Evolutionary conservation across 2,888 invertebrate species (phyloP).

Genomic region (Drosophila putrida): DNA sequence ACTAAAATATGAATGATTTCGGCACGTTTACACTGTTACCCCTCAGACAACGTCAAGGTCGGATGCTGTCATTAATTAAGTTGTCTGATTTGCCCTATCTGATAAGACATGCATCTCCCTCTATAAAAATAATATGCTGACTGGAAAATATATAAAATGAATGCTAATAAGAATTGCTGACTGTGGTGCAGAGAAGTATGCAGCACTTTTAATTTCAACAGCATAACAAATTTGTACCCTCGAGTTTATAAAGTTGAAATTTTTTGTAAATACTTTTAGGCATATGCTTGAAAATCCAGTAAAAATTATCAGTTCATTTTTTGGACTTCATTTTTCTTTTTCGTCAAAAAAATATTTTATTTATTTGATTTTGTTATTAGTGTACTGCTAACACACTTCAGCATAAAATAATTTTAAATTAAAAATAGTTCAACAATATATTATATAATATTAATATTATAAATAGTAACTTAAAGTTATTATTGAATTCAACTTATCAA

Average conservation of each 20-base stretch:
- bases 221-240: neutral
- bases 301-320: too few species aligned
- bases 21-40: conserved; percentile 39
- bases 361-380: too few species aligned
- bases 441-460: too few species aligned
- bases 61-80: conserved; percentile 18
- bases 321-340: too few species aligned
- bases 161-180: neutral
- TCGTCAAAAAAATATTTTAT: too few species aligned
- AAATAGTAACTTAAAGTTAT: too few species aligned
- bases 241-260: neutral
- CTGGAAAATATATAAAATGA: neutral
- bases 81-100: conserved; percentile 16
- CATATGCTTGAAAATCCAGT: accelerated
- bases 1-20: conserved; percentile 28
- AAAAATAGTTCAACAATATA: too few species aligned
- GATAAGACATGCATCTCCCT: conserved; percentile 32
- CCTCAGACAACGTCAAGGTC: conserved; percentile 34
- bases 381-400: too few species aligned
- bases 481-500: too few species aligned
- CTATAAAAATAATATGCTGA: conserved; percentile 12
- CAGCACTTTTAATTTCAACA: neutral
- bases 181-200: conserved; percentile 9
- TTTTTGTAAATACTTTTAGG: conserved; percentile 19
- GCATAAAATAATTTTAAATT: too few species aligned